Conservation (phyloP, 2,888 invertebrate genomes). For the Folsomia manolachei region DNA sequence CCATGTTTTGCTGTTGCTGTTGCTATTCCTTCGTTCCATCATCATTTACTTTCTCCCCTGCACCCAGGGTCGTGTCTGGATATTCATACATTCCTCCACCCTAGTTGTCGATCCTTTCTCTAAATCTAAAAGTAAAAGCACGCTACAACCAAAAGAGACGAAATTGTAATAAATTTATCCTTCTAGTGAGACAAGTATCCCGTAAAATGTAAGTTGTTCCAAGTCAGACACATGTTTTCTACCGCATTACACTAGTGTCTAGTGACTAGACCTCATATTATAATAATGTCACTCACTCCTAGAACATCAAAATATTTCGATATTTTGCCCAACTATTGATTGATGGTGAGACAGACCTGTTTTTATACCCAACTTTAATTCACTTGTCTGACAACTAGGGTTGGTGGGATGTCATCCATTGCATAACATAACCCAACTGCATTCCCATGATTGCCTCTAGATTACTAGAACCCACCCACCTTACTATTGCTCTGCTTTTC, state of each 20-base stretch:
- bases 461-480: not conserved
- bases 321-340: not conserved
- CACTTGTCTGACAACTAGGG: not conserved
- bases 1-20: slow-evolving; percentile 19
- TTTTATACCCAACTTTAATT: not conserved
- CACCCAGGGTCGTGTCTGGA: too few relatives aligned
- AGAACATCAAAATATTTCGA: not conserved
- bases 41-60: not conserved
- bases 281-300: not conserved
- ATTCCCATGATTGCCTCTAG: not conserved
- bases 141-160: not conserved
- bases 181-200: too few relatives aligned
- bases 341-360: too few relatives aligned
- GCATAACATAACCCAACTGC: not conserved
- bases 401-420: not conserved
- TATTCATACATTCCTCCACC: too few relatives aligned
- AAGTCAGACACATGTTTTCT: not conserved
- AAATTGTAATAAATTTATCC: not conserved
- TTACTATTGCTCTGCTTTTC: not conserved
- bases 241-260: not conserved
- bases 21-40: slow-evolving; percentile 9
- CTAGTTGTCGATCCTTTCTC: too few relatives aligned
- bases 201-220: too few relatives aligned
- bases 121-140: too few relatives aligned
- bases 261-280: not conserved